Conservation (phyloP, 2,113 vertebrate genomes). For the Mustelus asterias region DNA sequence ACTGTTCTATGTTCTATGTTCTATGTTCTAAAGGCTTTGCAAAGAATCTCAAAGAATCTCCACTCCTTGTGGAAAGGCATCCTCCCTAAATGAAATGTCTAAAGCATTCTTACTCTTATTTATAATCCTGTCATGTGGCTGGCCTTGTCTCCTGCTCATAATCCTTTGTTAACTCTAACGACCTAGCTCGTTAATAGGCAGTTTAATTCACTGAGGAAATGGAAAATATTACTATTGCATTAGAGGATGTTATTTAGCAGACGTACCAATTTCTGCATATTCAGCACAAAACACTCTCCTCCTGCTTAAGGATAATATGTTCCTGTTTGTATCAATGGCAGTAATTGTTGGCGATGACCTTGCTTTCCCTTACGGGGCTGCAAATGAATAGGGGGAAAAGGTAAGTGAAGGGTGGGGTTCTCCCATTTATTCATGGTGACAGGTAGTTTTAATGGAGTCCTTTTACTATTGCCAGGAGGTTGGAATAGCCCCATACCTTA, state of each 20-base stretch:
- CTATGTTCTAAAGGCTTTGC: too few relatives aligned
- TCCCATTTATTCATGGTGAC: neutral
- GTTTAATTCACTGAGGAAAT: neutral
- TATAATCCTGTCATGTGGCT: neutral
- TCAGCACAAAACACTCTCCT: neutral
- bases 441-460: neutral
- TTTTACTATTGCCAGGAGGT: neutral
- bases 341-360: neutral
- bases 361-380: neutral
- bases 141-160: neutral
- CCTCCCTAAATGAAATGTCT: neutral
- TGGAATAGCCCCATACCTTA: neutral
- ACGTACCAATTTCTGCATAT: neutral
- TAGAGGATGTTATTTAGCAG: neutral
- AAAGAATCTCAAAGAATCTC: neutral
- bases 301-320: neutral
- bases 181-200: neutral
- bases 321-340: neutral
- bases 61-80: neutral
- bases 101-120: neutral
- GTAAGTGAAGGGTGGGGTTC: neutral
- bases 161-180: neutral
- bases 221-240: neutral
- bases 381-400: neutral
- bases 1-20: too few relatives aligned